Percentiles rank a stretch among this genome's conserved stretches.
These are phyloP conservation scores for Anolis carolinensis DNA, from an alignment of 2,113 vertebrate species.

Conservation along the genomic window DNA sequence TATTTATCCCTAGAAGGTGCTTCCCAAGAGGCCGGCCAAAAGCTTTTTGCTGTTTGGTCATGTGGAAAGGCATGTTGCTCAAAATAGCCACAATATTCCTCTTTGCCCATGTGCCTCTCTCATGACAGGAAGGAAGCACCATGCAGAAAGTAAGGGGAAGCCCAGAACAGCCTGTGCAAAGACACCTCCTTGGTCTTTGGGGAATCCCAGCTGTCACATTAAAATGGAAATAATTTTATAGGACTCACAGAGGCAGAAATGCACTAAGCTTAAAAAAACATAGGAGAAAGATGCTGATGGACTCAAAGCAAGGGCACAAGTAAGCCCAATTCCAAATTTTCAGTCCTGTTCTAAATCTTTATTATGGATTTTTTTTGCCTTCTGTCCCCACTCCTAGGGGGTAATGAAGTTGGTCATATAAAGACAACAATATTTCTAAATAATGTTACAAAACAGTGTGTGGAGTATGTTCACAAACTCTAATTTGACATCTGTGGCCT, in stretches of 20 bases:
- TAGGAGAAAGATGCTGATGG: not conserved
- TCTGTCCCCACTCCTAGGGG: too few relatives aligned
- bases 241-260: not conserved
- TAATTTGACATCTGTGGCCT: not conserved
- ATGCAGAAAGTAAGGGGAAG: not conserved
- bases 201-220: not conserved
- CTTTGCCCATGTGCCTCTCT: not conserved
- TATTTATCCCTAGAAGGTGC: not conserved
- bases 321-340: not conserved
- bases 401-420: not conserved
- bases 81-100: not conserved
- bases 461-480: not conserved
- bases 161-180: not conserved
- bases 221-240: not conserved
- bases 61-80: not conserved
- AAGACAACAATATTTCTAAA: not conserved
- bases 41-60: not conserved
- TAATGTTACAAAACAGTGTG: not conserved
- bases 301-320: not conserved
- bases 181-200: not conserved
- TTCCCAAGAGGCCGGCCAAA: not conserved
- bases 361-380: not conserved
- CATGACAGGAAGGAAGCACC: not conserved
- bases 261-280: too few relatives aligned
- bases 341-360: not conserved